These are phyloP conservation scores for Nasonovia ribisnigri DNA, from an alignment of 2,888 invertebrate genomes.

Conservation along the genomic window DNA sequence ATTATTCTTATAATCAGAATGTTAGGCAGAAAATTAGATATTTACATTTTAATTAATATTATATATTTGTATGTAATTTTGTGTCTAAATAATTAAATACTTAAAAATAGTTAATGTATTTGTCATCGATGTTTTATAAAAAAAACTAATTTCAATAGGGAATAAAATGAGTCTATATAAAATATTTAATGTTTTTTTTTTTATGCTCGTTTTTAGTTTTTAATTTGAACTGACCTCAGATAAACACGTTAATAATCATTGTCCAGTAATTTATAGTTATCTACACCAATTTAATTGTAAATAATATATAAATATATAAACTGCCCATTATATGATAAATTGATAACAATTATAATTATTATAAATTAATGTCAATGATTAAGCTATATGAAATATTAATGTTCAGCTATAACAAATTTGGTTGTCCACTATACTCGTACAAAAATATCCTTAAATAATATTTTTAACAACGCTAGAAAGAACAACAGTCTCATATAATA, in stretches of 20 bases:
- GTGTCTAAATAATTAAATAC: not conserved
- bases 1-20: not conserved
- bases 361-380: not conserved
- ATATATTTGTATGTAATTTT: not conserved
- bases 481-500: not conserved
- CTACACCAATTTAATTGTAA: not conserved
- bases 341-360: not conserved
- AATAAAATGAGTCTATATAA: not conserved
- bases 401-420: not conserved
- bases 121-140: not conserved
- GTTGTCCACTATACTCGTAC: not conserved
- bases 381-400: not conserved
- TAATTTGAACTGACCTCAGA: not conserved
- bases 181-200: not conserved
- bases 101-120: not conserved
- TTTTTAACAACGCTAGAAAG: not conserved
- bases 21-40: not conserved
- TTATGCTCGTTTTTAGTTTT: not conserved
- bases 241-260: not conserved
- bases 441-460: not conserved
- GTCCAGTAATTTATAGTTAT: not conserved
- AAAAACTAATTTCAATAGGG: not conserved
- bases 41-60: not conserved
- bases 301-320: not conserved
- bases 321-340: not conserved